Conservation (phyloP, 2,888 invertebrate genomes). For the Diplolepis rosae region DNA sequence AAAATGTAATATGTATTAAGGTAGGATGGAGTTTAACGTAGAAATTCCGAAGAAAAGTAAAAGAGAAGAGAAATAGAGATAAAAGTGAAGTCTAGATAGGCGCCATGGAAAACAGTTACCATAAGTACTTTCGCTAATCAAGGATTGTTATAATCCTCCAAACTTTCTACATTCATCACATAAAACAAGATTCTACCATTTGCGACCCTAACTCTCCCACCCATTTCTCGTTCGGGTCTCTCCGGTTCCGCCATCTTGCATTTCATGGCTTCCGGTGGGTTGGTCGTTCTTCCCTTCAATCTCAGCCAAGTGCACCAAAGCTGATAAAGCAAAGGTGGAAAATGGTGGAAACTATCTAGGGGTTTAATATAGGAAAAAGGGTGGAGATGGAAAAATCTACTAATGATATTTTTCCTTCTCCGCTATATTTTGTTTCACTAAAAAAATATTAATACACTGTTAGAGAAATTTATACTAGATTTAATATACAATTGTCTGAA, state of each 20-base stretch:
- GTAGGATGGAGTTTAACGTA: background rate
- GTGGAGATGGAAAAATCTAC: background rate
- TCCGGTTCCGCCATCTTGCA: conserved; percentile 17
- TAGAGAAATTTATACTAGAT: no score
- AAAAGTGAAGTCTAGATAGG: background rate
- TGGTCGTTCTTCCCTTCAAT: background rate
- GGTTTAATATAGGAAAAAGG: background rate
- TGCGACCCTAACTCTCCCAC: background rate
- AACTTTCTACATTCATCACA: background rate
- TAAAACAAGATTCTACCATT: background rate
- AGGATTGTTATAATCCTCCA: background rate
- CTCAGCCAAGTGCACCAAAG: background rate
- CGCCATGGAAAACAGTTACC: background rate
- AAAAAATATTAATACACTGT: no score
- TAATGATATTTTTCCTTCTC: background rate
- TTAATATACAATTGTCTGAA: no score
- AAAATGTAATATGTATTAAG: conserved; percentile 28
- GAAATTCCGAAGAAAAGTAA: background rate
- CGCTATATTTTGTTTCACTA: no score
- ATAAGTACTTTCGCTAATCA: background rate
- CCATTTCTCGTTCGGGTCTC: conserved; percentile 2
- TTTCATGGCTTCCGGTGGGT: conserved; percentile 21
- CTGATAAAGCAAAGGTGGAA: conserved; percentile 3
- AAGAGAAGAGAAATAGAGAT: background rate
- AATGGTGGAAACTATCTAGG: conserved; percentile 17